Conservation (phyloP, 2,888 invertebrate species). For the Drosophila neutralis region DNA sequence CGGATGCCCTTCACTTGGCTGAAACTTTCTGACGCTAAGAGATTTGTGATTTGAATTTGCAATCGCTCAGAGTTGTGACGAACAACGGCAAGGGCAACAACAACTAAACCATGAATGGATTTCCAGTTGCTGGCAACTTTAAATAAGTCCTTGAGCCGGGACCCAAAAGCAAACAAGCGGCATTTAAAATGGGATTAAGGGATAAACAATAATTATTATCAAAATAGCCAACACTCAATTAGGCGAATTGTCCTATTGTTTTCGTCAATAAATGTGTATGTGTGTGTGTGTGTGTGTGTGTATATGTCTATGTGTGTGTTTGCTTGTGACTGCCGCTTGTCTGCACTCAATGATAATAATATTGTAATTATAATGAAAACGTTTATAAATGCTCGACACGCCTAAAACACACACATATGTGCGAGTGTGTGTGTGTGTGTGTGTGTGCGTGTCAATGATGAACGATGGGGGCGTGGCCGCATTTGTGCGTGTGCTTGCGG, state of each 20-base stretch:
- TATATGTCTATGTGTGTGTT: constrained; percentile 9
- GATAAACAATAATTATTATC: constrained; percentile 69
- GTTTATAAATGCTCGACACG: constrained; percentile 57
- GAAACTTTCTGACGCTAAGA: constrained; percentile 20
- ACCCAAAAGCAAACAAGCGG: constrained; percentile 9
- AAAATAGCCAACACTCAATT: constrained; percentile 63
- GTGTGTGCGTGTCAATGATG: constrained; percentile 39
- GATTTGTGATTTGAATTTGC: constrained; percentile 22
- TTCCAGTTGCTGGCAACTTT: constrained; percentile 22
- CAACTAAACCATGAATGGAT: constrained; percentile 15
- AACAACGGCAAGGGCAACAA: background rate
- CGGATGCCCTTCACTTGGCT: constrained; percentile 27
- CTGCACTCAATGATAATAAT: constrained; percentile 56
- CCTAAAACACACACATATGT: constrained; percentile 18
- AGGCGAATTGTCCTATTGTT: constrained; percentile 8
- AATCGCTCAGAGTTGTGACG: constrained; percentile 15
- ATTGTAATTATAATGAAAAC: constrained; percentile 72
- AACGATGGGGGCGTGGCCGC: constrained; percentile 32
- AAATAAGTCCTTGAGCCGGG: constrained; percentile 7
- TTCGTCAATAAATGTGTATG: background rate
- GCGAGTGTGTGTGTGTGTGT: constrained; percentile 8
- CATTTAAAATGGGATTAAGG: constrained; percentile 8
- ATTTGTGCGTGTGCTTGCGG: background rate
- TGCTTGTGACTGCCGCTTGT: constrained; percentile 21
- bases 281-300: background rate